Evolutionary conservation across 2,888 invertebrate genomes (phyloP), one percentile per base, ranked within the genome.

Genomic region (Linnaemya vulpina): DNA sequence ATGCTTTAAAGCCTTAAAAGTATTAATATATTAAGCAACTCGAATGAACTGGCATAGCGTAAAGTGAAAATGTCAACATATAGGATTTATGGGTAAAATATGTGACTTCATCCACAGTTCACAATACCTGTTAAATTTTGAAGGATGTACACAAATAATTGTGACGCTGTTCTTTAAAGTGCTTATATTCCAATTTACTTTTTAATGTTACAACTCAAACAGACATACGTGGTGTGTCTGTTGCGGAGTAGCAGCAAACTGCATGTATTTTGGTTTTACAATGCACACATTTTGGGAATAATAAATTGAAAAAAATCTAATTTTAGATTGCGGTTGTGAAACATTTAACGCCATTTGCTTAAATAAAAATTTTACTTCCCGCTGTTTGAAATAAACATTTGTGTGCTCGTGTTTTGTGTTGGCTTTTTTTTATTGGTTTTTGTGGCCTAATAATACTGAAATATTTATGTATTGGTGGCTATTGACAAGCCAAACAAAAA

Each of bases 341-440:
- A 67, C 70, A 85, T 82, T 79, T 82, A 82, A 85, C 62, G 65
- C 75, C 67, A 85, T 79, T 82, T 82, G 63, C 62, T 65, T 71
- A 60, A 17, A 17, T 58, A 38, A 65, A 81, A 65, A 38, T 63
- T 58, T 51, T 49, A 20, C 51, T 43, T 75, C 63, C 70, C 78
- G 68, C 38, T 75, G 46, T 22, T 74, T 43, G n/a, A 60, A 25
- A 40, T 35, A n/a, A 79, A 15, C 30, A 7, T 55, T 49, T 51
- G 58, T 35, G 15, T 77, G 68, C 11, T 46, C 62, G 20, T 53
- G 0, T 25, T 65, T 67, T 49, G 15, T 3, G 13, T 63, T 65
- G 58, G 40, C 17, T 77, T 22, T 78, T n/a, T 80, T 53, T 60
- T 51, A 67, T 79, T 76, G 78, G 85, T 62, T 75, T 78, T 60